These are phyloP conservation scores for Philaenus spumarius DNA, from an alignment of 1,140 invertebrate species.

Conservation along the genomic window DNA sequence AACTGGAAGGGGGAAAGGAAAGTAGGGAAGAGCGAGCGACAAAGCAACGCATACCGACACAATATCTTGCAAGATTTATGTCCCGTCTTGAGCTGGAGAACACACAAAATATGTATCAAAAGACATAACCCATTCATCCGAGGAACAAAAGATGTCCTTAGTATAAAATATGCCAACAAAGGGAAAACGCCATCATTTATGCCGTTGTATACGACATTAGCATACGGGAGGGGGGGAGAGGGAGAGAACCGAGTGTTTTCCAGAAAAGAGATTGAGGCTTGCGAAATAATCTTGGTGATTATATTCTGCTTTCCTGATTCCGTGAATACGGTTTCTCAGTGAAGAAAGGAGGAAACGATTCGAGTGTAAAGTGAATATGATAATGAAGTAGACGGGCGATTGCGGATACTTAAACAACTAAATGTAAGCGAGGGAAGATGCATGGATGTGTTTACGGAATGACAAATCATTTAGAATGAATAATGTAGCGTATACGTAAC, in stretches of 20 bases:
- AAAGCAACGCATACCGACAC: background rate
- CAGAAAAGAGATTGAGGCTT: background rate
- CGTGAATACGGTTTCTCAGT: background rate
- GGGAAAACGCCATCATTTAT: constrained; percentile 12
- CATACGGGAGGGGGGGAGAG: background rate
- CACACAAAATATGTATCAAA: constrained; percentile 18
- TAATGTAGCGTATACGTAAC: too few species aligned
- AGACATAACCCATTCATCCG: constrained; percentile 16
- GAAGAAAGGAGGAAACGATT: too few species aligned
- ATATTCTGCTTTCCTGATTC: constrained; percentile 19
- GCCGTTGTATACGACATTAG: constrained; percentile 10
- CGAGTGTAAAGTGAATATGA: too few species aligned
- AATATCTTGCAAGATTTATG: constrained; percentile 6
- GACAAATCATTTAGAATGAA: too few species aligned
- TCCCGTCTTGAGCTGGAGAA: background rate
- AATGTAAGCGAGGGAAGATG: too few species aligned
- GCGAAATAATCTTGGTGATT: constrained; percentile 7
- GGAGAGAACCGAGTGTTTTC: background rate
- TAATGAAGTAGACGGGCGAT: too few species aligned
- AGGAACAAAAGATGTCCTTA: constrained; percentile 14
- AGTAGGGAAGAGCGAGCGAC: background rate
- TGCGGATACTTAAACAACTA: too few species aligned
- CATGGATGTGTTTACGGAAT: too few species aligned
- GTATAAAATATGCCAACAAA: constrained; percentile 6
- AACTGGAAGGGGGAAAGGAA: too few species aligned